Base-by-base conservation (phyloP, 2,113 vertebrate species). In the Uropsilus gracilis region DNA sequence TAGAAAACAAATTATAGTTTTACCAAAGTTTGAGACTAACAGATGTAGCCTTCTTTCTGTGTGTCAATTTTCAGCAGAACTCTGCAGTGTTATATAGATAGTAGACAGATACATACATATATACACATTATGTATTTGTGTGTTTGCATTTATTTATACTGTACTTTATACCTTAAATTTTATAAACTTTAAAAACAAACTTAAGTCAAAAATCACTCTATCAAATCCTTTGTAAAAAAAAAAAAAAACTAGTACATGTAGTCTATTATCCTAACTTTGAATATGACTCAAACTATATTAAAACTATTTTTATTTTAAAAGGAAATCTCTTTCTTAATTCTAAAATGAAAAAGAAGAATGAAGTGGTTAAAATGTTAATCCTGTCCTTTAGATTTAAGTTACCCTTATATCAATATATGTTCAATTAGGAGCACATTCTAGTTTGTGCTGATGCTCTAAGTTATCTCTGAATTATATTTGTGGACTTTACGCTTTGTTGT, bases 291-390 rank as follows among this genome's bases (percentile, higher is more conserved):
- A 86, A 18, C 34, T 83, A 76, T n/a, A 46, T 86, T 63, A 64
- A 92, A 89, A 64, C 16, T 78, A 34, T 57, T 71, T 59, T 39
- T 72, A 42, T 72, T 82, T 84, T 83, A 73, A 55, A 90, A 78
- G 13, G 26, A 24, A 26, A 0, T 63, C 42, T 68, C 18, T 84
- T 89, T 81, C 44, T 16, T 80, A 78, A 13, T 81, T 57, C 83
- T 88, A 46, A 94, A 83, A 61, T 32, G 9, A 22, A 75, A 91
- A 90, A 39, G 11, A 87, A 92, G 24, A 92, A 55, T 86, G 34
- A 89, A 94, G 32, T 61, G 8, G 11, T 75, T 13, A 75, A 63
- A 71, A 22, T 76, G 1, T 88, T 94, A n/a, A 84, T 75, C 39
- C 88, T 90, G 42, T 20, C 14, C 24, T 71, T 34, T 72, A 73